Base-by-base conservation (phyloP, 2,888 invertebrate genomes). In the Osmoderma eremita region DNA sequence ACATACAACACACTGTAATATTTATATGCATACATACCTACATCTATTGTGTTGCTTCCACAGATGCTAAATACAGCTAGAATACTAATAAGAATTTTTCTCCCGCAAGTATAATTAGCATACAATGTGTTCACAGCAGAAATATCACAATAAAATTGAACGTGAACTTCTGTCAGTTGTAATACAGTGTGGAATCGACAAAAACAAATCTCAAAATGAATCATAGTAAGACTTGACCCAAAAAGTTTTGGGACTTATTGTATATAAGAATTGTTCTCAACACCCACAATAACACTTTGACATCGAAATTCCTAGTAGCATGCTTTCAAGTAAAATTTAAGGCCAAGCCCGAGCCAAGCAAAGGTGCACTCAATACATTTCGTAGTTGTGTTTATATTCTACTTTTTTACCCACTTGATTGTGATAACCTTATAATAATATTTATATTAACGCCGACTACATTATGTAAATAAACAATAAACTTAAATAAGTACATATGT, bases 101-200 rank as follows among this genome's bases (percentile, higher is more conserved):
- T 56, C 45, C 24, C 13, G 58, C 58, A 61, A 61, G 24, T 41
- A 67, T 61, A 45, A 63, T 63, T 63, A 63, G 15, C 63, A 63
- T 63, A 53, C 63, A 63, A 63, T 63, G 18, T 30, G 30, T 30
- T 30, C 17, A 36, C 15, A 45, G 10, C 12, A 12, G 30, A 30
- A 45, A 45, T 36, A 15, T 42, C 39, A 20, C 42, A 12, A 58
- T 24, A 12, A 41, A 22, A 56, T 42, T 41, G 53, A 41, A 56
- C 56, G 56, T 41, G 22, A 41, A 56, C 15, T 56, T 56, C 22
- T 56, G 13, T n/a, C 5, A 22, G 13, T 39, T 24, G 13, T 12
- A 36, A 30, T 30, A 30, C 2, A 30, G 30, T 1, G 30, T 30
- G 18, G 17, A 18, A 53, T 13, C 50, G 30, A 1, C 50, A 50